Conservation (phyloP, 1,140 invertebrate genomes). For the Psilanteris sp. region DNA sequence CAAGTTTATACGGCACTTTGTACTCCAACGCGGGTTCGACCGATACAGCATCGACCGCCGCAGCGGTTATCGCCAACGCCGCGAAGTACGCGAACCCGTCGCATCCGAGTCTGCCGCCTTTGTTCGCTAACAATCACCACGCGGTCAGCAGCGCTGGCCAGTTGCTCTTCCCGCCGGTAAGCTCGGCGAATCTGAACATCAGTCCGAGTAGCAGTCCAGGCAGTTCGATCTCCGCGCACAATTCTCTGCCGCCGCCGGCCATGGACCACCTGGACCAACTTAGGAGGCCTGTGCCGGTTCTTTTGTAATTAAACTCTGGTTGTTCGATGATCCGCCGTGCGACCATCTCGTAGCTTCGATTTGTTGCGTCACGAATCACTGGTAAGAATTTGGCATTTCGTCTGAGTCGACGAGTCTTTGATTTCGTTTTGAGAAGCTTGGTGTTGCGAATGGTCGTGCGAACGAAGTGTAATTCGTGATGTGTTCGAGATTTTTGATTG, state of each 20-base stretch:
- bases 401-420: no score
- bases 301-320: conserved; percentile 78
- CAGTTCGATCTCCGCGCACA: conserved; percentile 73
- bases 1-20: conserved; percentile 15
- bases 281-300: conserved; percentile 81
- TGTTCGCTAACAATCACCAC: conserved; percentile 74
- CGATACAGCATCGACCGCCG: no score
- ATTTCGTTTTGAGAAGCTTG: no score
- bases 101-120: conserved; percentile 67
- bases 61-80: no score
- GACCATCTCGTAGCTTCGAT: no score
- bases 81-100: background rate
- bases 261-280: conserved; percentile 77
- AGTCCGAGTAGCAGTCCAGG: conserved; percentile 61
- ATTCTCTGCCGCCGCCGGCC: conserved; percentile 59
- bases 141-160: conserved; percentile 68
- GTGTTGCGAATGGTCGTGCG: no score
- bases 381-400: no score
- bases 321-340: no score
- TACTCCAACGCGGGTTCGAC: no score
- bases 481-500: no score
- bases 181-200: background rate
- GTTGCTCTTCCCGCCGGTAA: conserved; percentile 20
- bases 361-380: no score
- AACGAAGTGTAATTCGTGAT: no score